These are phyloP conservation scores for Zhuqinia jingwanae DNA, from an alignment of 2,888 invertebrate species.

Conservation along the genomic window DNA sequence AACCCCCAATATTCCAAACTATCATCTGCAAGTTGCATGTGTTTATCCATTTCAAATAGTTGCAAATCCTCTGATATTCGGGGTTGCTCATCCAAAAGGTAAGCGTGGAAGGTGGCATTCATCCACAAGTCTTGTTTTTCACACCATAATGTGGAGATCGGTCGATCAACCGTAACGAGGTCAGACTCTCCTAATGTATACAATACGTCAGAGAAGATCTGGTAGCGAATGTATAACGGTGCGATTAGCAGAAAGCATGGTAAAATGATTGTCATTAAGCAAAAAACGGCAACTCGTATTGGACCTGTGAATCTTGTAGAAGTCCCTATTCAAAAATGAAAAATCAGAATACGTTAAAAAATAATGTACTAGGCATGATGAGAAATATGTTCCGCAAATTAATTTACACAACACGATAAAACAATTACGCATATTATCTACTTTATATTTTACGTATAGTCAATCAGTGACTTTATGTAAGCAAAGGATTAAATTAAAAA, in stretches of 20 bases:
- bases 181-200: conserved; percentile 92
- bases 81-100: conserved; percentile 87
- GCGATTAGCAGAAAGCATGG: conserved; percentile 89
- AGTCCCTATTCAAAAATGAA: conserved; percentile 44
- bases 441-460: background rate
- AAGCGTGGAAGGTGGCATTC: conserved; percentile 87
- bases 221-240: conserved; percentile 89
- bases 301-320: conserved; percentile 83
- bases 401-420: background rate
- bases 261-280: conserved; percentile 88
- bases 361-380: background rate
- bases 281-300: conserved; percentile 89
- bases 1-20: conserved; percentile 95
- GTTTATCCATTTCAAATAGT: conserved; percentile 89
- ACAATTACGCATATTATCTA: background rate
- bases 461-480: background rate
- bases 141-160: conserved; percentile 91
- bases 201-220: conserved; percentile 88
- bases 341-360: background rate
- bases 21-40: conserved; percentile 91
- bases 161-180: conserved; percentile 90
- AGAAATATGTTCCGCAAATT: conserved; percentile 22
- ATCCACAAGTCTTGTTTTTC: conserved; percentile 88
- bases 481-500: background rate
- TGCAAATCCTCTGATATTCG: conserved; percentile 86